phyloP scores from a whole-genome alignment of 2,888 invertebrate species.

The Amblyteles armatorius region DNA sequence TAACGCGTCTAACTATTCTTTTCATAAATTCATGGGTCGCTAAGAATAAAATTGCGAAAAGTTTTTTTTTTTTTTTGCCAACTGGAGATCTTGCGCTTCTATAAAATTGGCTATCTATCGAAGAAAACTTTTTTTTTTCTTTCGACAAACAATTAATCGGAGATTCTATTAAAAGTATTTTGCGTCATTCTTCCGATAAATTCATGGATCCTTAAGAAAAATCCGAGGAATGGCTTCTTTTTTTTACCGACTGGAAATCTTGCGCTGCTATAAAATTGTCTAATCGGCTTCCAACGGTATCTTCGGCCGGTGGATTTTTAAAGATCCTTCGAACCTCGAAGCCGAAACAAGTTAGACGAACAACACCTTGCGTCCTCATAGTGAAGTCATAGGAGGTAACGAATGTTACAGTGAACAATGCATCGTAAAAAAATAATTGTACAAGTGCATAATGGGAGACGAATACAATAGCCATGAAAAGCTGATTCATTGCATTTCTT shows the following conservation, averaged over 20 bases:
- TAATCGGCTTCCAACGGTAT: no score
- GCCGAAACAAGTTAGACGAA: background rate
- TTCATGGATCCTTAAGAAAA: no score
- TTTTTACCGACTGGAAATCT: no score
- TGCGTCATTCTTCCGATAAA: background rate
- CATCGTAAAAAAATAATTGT: conserved; percentile 46
- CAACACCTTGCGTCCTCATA: conserved; percentile 39
- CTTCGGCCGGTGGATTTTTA: no score
- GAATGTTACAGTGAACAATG: conserved; percentile 54
- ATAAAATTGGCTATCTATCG: no score
- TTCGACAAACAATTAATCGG: background rate
- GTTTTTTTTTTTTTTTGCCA: no score
- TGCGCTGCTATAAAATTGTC: no score
- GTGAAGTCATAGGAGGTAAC: conserved; percentile 49
- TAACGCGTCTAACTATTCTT: background rate
- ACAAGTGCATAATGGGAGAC: background rate
- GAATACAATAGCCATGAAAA: background rate
- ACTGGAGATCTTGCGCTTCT: no score
- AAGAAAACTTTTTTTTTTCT: background rate
- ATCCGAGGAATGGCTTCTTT: no score
- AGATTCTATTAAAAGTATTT: background rate
- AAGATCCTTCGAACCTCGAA: background rate
- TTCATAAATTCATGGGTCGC: background rate
- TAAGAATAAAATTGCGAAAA: no score
- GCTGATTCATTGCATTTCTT: background rate